A percentile compares a stretch with the other conserved stretches of the same genome.
phyloP scores from a whole-genome alignment of 2,888 invertebrate species.

The Polydrusus tereticollis region DNA sequence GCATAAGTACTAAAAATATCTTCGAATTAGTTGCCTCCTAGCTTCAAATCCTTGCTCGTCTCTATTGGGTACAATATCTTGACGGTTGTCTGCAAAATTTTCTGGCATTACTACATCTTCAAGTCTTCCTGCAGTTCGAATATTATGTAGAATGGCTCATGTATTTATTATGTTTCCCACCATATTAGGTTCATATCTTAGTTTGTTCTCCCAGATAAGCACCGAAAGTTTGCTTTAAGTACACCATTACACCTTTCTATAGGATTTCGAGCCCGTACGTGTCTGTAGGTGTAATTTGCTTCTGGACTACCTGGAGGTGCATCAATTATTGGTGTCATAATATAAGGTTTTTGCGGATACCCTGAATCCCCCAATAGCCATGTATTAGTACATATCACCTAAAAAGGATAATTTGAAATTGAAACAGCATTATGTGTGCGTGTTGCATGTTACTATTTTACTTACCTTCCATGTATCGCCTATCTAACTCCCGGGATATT shows the following conservation, averaged over 20 bases:
- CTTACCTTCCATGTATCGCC: not conserved
- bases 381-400: conserved; percentile 3
- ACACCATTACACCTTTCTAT: conserved; percentile 7
- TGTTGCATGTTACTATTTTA: no score
- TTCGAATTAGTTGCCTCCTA: no score
- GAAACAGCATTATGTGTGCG: no score
- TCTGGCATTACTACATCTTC: no score
- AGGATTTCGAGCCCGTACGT: not conserved
- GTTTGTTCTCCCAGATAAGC: not conserved
- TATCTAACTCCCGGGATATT: not conserved
- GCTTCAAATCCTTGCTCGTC: no score
- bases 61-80: no score
- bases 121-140: no score
- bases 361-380: conserved; percentile 20
- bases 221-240: not conserved
- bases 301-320: not conserved
- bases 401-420: no score
- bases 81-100: no score
- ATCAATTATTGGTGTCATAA: conserved; percentile 13
- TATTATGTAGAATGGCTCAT: no score
- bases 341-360: conserved; percentile 4
- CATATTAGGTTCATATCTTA: not conserved
- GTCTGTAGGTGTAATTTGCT: not conserved
- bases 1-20: no score
- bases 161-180: not conserved